Evolutionary conservation across 2,113 vertebrate genomes (phyloP), one percentile per base, ranked within the genome.

Genomic region (Ciconia stormi): DNA sequence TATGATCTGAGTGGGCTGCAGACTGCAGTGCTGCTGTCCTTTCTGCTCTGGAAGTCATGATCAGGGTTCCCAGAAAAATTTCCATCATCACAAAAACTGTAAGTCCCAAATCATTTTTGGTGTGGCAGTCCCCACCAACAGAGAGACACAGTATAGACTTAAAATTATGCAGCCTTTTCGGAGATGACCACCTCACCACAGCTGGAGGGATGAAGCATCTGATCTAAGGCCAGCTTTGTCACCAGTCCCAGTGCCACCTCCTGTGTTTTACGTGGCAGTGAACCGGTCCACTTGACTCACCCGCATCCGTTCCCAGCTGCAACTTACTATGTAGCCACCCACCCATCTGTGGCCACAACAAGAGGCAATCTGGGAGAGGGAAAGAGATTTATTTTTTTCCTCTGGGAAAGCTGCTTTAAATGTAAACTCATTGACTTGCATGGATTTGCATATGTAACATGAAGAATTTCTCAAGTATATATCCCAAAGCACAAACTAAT

Each of bases 1-100:
- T 4, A 1, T 7, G 12, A 19, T 1, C 55, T 9, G 42, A 32
- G 66, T 1, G 1, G 49, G 34, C 59, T 66, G 50, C 29, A 11
- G 38, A 22, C 25, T 1, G 5, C 23, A 21, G 26, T 2, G 23
- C 59, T 82, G 53, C 53, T 25, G 32, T 10, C 42, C 49, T 4
- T 47, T 30, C 59, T 27, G 56, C 46, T 38, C 63, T 36, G 5
- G 5, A 36, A 55, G 49, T 19, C 40, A 13, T 0, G 6, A 53
- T 2, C 1, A 2, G n/a, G 30, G 8, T 2, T 42, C 46, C 44
- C 63, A 87, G 58, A 40, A 59, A 29, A 15, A 36, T 6, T 25
- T 22, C 71, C 30, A n/a, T 21, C 56, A 36, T 14, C 36, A 62
- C 25, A 27, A 56, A 69, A 91, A 15, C 22, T 22, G 2, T 3